Percentiles rank a stretch among this genome's conserved stretches.
phyloP scores from a whole-genome alignment of 2,113 vertebrate species.

The Procavia capensis region DNA sequence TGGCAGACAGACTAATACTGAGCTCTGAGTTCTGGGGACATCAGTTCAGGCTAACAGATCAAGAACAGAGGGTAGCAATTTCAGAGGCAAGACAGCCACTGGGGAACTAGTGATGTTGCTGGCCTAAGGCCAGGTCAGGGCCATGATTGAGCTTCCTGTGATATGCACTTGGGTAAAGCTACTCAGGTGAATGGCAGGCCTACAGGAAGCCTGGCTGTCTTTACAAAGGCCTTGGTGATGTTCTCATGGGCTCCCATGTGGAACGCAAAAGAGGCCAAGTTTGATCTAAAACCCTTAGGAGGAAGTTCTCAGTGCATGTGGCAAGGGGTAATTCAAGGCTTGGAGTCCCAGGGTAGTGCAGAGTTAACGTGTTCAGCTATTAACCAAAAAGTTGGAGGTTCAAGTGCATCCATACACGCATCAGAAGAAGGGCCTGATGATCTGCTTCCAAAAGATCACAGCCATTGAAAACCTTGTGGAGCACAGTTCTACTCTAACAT shows the following conservation, averaged over 20 bases:
- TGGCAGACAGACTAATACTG: not conserved
- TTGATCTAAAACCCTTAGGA: constrained; percentile 49
- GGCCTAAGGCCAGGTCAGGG: not conserved
- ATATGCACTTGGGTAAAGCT: not conserved
- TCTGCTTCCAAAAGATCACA: not conserved
- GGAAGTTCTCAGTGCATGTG: constrained; percentile 60
- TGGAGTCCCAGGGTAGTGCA: not conserved
- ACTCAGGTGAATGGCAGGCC: not conserved
- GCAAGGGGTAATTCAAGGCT: not conserved
- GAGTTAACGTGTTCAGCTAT: not conserved
- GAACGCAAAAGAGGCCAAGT: constrained; percentile 60
- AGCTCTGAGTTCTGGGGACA: not conserved
- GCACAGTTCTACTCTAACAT: not conserved
- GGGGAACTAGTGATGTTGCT: accelerated
- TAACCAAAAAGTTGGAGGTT: not conserved
- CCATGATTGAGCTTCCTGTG: not conserved
- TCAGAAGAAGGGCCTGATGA: not conserved
- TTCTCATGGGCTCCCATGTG: constrained; percentile 27
- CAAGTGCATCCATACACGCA: not conserved
- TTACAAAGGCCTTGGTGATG: not conserved
- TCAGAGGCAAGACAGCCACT: not conserved
- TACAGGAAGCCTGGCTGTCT: constrained; percentile 15
- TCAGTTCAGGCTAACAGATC: not conserved
- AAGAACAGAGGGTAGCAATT: not conserved
- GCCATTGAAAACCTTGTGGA: not conserved